Evolutionary conservation across 1,140 invertebrate species (phyloP).

Genomic region (Chymomyza costata): DNA sequence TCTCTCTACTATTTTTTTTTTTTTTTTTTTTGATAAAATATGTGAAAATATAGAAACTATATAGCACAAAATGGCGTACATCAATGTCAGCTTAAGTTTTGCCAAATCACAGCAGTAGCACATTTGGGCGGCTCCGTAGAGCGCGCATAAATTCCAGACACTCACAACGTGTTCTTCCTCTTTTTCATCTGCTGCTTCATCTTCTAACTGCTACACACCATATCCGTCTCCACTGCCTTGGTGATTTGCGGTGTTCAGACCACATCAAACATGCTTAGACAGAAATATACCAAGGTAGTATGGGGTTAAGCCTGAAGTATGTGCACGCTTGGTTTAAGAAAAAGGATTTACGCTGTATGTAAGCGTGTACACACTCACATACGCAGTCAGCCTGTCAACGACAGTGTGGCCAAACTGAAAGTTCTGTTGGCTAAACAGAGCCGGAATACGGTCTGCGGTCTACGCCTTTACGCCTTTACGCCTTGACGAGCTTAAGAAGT

Average conservation of each 20-base stretch:
- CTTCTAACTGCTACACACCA: no score
- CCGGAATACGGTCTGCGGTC: no score
- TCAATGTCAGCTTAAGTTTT: conserved; percentile 62
- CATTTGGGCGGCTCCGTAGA: conserved; percentile 24
- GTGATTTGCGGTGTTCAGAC: conserved; percentile 61
- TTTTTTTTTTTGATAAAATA: no score
- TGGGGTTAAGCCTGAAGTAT: conserved; percentile 61
- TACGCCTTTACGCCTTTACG: conserved; percentile 18
- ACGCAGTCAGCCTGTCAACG: conserved; percentile 8
- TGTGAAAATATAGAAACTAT: no score
- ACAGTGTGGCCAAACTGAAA: no score
- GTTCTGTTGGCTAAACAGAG: conserved; percentile 16
- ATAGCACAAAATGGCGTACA: conserved; percentile 46
- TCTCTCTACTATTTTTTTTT: background rate
- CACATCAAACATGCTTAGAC: conserved; percentile 64
- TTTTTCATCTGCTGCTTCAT: no score
- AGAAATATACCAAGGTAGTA: no score
- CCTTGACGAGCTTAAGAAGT: conserved; percentile 38
- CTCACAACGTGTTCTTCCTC: no score
- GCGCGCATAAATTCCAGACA: conserved; percentile 66
- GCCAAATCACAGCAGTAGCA: conserved; percentile 45
- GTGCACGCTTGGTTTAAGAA: conserved; percentile 54
- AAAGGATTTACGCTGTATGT: conserved; percentile 67
- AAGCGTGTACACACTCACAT: no score
- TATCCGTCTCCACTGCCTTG: no score